Base-by-base conservation (phyloP, 2,797 vertebrate genomes). In the Sebastes kiyomatsui region DNA sequence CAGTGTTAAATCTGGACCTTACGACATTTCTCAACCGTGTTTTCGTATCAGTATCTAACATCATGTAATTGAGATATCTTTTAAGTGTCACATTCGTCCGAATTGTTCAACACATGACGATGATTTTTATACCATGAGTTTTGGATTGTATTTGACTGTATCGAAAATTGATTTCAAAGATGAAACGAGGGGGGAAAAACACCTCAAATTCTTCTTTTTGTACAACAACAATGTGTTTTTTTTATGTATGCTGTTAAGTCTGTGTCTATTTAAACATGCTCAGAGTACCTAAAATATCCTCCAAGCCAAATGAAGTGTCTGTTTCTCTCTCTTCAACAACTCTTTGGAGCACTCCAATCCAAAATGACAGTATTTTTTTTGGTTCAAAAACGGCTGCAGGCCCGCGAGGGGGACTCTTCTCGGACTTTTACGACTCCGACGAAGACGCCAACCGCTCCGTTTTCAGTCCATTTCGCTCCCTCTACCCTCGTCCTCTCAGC, bases 221-320 rank as follows among this genome's bases (percentile, higher is more conserved):
- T 91, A 90, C 85, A 85, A 88, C 86, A 85, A 64, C 81, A 66
- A 87, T 88, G 8, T 61, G 69, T 75, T 68, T 49, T 67, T 81
- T 88, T 92, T 87, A 83, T 90, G 93, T 93, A 91, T 84, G 83
- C 82, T 91, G 88, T 90, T 90, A 60, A 86, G 88, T 94, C 88
- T 85, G 10, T 95, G 94, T 94, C 90, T 91, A 89, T 94, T 94
- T 91, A 89, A 93, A 92, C 88, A 90, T 79, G 86, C 82, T 91
- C 90, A 89, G 85, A 92, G 85, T 90, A 88, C 87, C 84, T 90
- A 70, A 91, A 87, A 86, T 77, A 79, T 81, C 88, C 84, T 90
- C 88, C 87, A 91, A 92, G 88, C 92, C 91, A 92, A 94, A 92
- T 87, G 81, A 91, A 89, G 87, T 88, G 85, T 90, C 84, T 84